Evolutionary conservation across 2,113 vertebrate species (phyloP).

Genomic region (Atractosteus spatula): DNA sequence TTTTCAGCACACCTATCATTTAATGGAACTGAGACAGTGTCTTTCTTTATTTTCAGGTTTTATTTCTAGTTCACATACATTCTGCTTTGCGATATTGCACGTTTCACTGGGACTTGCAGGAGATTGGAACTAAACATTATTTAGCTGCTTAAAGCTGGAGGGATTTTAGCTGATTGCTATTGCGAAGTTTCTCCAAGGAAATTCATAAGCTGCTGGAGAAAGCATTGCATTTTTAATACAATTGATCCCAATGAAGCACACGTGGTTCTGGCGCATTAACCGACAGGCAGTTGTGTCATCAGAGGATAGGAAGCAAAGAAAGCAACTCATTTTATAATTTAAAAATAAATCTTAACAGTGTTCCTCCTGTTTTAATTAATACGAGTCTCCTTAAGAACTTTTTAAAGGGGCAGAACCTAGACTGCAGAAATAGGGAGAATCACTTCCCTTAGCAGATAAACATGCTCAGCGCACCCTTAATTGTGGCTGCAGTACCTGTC

Average conservation of each 20-base stretch:
- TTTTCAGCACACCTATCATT: slow-evolving; percentile 35
- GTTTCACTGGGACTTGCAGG: slow-evolving; percentile 17
- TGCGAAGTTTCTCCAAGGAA: slow-evolving; percentile 36
- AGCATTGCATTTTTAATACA: slow-evolving; percentile 38
- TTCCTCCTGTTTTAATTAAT: slow-evolving; percentile 39
- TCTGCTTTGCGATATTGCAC: slow-evolving; percentile 22
- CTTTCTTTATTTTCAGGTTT: slow-evolving; percentile 42
- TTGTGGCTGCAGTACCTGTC: slow-evolving; percentile 40
- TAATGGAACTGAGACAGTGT: slow-evolving; percentile 38
- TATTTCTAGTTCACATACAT: slow-evolving; percentile 38
- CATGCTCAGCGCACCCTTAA: slow-evolving; percentile 25
- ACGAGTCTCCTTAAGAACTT: slow-evolving; percentile 22
- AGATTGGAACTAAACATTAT: slow-evolving; percentile 46
- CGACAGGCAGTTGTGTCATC: slow-evolving; percentile 32
- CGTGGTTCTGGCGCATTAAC: slow-evolving; percentile 34
- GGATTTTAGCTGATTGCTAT: slow-evolving; percentile 42
- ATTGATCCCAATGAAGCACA: slow-evolving; percentile 38
- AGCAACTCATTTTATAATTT: slow-evolving; percentile 23
- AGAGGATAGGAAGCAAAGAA: slow-evolving; percentile 32
- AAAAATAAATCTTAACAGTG: slow-evolving; percentile 26
- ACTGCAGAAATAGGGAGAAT: slow-evolving; percentile 17
- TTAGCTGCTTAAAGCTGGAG: slow-evolving; percentile 41
- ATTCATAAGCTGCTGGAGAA: slow-evolving; percentile 40
- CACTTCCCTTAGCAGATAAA: slow-evolving; percentile 28
- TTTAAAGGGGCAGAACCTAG: slow-evolving; percentile 22